A percentile compares a stretch with the other conserved stretches of the same genome.
Evolutionary conservation across 1,140 invertebrate genomes (phyloP).

Genomic region (Nomia melanderi): DNA sequence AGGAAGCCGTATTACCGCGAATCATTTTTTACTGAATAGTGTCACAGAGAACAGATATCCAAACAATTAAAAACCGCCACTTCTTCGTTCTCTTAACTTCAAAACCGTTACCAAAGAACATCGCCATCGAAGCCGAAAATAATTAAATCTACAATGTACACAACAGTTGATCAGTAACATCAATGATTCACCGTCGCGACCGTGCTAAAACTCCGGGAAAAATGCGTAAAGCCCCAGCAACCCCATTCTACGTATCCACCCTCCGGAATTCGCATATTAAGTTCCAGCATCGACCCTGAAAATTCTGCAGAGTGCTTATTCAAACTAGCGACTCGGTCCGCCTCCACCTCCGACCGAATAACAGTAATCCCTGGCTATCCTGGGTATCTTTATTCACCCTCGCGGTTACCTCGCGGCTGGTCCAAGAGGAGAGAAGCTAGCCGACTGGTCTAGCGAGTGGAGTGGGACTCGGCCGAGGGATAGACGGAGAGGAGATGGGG

Average conservation of each 20-base stretch:
- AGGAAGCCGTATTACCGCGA: not conserved
- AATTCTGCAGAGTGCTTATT: constrained; percentile 25
- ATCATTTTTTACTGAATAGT: no score
- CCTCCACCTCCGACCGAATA: not conserved
- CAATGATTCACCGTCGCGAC: no score
- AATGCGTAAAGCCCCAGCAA: no score
- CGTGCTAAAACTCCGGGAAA: no score
- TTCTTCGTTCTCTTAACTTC: no score
- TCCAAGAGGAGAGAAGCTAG: constrained; percentile 13
- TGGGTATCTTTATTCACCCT: constrained; percentile 76
- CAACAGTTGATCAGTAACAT: no score
- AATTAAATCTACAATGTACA: no score
- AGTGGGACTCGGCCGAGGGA: not conserved
- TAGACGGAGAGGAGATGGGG: constrained; percentile 17
- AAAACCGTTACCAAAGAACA: no score
- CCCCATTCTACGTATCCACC: no score
- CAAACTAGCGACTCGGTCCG: not conserved
- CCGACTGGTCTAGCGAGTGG: not conserved
- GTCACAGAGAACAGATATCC: no score
- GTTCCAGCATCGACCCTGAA: not conserved
- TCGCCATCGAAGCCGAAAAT: no score
- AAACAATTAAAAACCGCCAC: no score
- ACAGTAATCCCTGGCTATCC: constrained; percentile 75
- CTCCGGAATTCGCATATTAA: not conserved
- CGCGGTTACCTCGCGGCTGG: constrained; percentile 11